Evolutionary conservation across 2,888 invertebrate species (phyloP).

Genomic region (Polylopha cassiicola): DNA sequence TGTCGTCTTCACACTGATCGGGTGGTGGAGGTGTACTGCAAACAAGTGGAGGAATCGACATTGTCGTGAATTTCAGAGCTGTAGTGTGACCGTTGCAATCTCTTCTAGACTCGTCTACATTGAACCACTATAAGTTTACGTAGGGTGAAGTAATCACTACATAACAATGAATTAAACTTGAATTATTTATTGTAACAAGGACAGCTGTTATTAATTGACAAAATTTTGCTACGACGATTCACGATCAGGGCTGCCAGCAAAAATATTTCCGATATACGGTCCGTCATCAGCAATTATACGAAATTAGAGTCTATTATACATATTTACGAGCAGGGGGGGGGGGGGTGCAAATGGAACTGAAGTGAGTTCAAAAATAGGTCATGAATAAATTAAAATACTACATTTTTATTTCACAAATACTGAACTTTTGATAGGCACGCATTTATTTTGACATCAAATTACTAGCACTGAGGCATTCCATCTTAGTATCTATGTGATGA

Average conservation of each 20-base stretch:
- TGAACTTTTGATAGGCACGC: too few relatives aligned
- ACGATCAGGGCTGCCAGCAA: constrained; percentile 29
- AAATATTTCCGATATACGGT: constrained; percentile 15
- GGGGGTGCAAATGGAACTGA: too few relatives aligned
- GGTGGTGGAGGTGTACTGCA: constrained; percentile 82
- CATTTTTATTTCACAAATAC: too few relatives aligned
- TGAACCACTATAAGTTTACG: constrained; percentile 1
- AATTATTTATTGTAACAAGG: constrained; percentile 34
- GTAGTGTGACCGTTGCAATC: constrained; percentile 28
- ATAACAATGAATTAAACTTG: constrained; percentile 25
- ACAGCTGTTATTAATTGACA: constrained; percentile 69
- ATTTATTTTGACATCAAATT: too few relatives aligned
- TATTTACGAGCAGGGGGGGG: too few relatives aligned
- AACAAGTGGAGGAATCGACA: constrained; percentile 82
- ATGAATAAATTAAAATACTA: too few relatives aligned
- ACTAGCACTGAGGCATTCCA: too few relatives aligned
- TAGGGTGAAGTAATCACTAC: constrained; percentile 8
- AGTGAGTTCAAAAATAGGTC: too few relatives aligned
- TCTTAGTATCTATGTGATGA: too few relatives aligned
- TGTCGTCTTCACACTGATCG: constrained; percentile 80
- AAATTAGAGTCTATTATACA: too few relatives aligned
- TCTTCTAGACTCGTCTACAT: constrained; percentile 25
- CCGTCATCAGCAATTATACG: too few relatives aligned
- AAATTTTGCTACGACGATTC: constrained; percentile 46
- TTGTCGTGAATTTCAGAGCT: constrained; percentile 41